A percentile compares a stretch with the other conserved stretches of the same genome.
Conservation (phyloP, 2,888 invertebrate species). For the Heliconius ethilla region DNA sequence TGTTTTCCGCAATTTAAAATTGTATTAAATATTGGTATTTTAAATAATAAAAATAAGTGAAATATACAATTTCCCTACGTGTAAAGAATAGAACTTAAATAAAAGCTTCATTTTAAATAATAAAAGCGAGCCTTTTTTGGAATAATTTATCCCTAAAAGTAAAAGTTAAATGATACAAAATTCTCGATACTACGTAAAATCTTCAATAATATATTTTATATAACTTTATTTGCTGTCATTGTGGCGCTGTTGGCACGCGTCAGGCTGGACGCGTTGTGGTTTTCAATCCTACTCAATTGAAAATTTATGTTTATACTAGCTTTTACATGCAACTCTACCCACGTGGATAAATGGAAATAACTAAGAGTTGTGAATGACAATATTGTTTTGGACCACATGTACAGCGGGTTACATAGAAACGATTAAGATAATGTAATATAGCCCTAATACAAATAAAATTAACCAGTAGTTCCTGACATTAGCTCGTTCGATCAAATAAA, state of each 20-base stretch:
- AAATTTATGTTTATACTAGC: constrained; percentile 6
- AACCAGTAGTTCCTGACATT: neutral
- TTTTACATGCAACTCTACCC: neutral
- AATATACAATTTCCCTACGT: too few relatives aligned
- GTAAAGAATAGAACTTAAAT: too few relatives aligned
- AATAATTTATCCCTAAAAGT: too few relatives aligned
- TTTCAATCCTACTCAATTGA: neutral
- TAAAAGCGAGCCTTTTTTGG: too few relatives aligned
- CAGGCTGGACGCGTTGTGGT: constrained; percentile 5
- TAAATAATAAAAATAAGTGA: too few relatives aligned
- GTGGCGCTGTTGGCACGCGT: constrained; percentile 11
- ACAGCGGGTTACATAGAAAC: too few relatives aligned
- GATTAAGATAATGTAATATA: too few relatives aligned
- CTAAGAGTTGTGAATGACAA: neutral
- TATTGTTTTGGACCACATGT: too few relatives aligned
- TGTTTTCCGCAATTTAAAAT: neutral
- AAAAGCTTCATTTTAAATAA: too few relatives aligned
- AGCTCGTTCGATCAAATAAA: neutral
- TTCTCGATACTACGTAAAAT: neutral
- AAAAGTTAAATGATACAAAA: neutral
- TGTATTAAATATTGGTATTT: neutral
- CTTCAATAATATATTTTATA: neutral
- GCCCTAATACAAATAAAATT: neutral
- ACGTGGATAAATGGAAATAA: neutral
- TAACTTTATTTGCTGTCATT: neutral